A percentile compares a stretch with the other conserved stretches of the same genome.
Evolutionary conservation across 1,140 invertebrate genomes (phyloP).

Genomic region (Mesaphorura yosii): DNA sequence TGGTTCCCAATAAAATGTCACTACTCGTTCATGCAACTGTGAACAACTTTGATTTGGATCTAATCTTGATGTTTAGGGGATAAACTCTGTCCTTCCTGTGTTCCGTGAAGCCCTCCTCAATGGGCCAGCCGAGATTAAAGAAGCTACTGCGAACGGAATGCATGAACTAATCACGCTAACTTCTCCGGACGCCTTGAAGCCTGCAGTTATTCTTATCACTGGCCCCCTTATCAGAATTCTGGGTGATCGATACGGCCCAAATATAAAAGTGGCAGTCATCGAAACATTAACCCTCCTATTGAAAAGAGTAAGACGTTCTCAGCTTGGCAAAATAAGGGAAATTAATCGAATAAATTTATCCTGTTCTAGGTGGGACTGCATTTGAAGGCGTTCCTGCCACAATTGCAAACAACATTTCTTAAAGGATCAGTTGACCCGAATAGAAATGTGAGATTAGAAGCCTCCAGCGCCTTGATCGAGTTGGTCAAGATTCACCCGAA

Average conservation of each 20-base stretch:
- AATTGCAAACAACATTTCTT: constrained; percentile 94
- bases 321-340: neutral
- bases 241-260: constrained; percentile 84
- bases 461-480: constrained; percentile 74
- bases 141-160: constrained; percentile 83
- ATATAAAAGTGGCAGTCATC: constrained; percentile 88
- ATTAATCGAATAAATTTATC: neutral
- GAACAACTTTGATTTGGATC: neutral
- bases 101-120: constrained; percentile 93
- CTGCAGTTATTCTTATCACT: constrained; percentile 91
- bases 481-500: constrained; percentile 69
- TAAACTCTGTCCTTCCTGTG: constrained; percentile 82
- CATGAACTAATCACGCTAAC: constrained; percentile 80
- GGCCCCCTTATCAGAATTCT: constrained; percentile 94
- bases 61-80: constrained; percentile 50
- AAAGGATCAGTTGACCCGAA: constrained; percentile 84
- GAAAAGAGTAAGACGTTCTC: constrained; percentile 53
- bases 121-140: constrained; percentile 86
- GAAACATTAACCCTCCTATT: constrained; percentile 84
- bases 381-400: constrained; percentile 94
- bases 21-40: no score
- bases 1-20: constrained; percentile 25
- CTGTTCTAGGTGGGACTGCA: constrained; percentile 62
- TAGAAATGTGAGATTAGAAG: constrained; percentile 73
- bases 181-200: constrained; percentile 63